phyloP scores from a whole-genome alignment of 1,140 invertebrate genomes.

The Eciton burchellii region DNA sequence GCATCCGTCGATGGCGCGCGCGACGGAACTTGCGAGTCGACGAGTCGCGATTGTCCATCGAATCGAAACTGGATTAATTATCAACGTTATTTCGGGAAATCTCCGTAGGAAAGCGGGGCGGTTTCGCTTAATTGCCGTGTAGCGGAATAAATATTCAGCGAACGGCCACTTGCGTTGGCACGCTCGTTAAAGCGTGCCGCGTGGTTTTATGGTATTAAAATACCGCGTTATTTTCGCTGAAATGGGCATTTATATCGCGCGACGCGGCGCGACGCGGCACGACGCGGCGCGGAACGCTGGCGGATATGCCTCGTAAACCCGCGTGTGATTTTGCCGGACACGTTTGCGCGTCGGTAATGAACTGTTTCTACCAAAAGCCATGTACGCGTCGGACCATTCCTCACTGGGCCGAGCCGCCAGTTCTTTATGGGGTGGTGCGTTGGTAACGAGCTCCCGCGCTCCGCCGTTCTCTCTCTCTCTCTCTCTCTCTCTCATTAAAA shows the following conservation, averaged over 20 bases:
- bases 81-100: conserved; percentile 70
- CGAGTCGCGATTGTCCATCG: conserved; percentile 69
- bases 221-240: background rate
- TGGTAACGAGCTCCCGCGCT: conserved; percentile 59
- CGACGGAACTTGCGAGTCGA: conserved; percentile 73
- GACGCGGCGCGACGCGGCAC: no score
- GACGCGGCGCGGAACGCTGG: background rate
- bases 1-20: conserved; percentile 20
- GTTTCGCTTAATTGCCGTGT: conserved; percentile 55
- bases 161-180: background rate
- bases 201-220: no score
- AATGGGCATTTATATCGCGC: background rate
- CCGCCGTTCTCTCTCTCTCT: no score
- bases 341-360: conserved; percentile 58
- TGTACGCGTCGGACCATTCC: conserved; percentile 45
- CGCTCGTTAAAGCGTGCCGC: background rate
- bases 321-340: conserved; percentile 45
- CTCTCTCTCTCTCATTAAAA: conserved; percentile 73
- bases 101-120: conserved; percentile 52
- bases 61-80: conserved; percentile 72
- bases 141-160: conserved; percentile 66
- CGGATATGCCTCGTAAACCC: conserved; percentile 28
- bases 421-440: conserved; percentile 54
- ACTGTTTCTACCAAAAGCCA: conserved; percentile 53
- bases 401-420: conserved; percentile 47